Conservation (phyloP, 2,797 vertebrate species). For the Lycodopsis pacificus region DNA sequence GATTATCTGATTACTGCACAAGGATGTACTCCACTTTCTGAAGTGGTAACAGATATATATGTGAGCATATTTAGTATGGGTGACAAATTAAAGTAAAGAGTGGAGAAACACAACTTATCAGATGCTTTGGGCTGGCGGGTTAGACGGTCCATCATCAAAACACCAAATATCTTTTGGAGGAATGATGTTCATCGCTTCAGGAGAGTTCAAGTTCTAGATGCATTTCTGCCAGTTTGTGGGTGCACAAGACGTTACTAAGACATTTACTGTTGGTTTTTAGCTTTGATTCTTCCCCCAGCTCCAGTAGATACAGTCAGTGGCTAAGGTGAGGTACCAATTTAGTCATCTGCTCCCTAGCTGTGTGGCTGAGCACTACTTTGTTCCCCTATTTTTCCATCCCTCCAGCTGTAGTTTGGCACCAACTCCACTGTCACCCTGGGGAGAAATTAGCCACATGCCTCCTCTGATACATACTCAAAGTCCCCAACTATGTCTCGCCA, state of each 20-base stretch:
- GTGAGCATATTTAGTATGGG: not conserved
- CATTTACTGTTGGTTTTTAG: too few relatives aligned
- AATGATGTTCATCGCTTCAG: not conserved
- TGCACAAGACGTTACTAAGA: too few relatives aligned
- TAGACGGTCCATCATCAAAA: not conserved
- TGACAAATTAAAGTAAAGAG: not conserved
- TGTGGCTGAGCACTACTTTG: not conserved
- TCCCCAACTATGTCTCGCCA: too few relatives aligned
- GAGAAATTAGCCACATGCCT: too few relatives aligned
- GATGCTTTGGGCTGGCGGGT: not conserved
- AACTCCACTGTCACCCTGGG: too few relatives aligned
- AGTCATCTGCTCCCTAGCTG: not conserved
- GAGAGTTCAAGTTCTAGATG: not conserved
- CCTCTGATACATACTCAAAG: too few relatives aligned
- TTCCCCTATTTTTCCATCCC: not conserved
- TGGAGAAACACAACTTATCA: not conserved
- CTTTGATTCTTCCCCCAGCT: not conserved
- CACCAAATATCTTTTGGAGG: not conserved
- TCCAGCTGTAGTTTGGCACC: not conserved
- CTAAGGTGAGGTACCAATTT: not conserved
- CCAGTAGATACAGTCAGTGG: not conserved
- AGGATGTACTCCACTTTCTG: not conserved
- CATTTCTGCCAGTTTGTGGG: not conserved
- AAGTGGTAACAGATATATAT: not conserved
- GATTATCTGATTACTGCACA: not conserved